Evolutionary conservation across 1,140 invertebrate genomes (phyloP).

Genomic region (Galendromus occidentalis): DNA sequence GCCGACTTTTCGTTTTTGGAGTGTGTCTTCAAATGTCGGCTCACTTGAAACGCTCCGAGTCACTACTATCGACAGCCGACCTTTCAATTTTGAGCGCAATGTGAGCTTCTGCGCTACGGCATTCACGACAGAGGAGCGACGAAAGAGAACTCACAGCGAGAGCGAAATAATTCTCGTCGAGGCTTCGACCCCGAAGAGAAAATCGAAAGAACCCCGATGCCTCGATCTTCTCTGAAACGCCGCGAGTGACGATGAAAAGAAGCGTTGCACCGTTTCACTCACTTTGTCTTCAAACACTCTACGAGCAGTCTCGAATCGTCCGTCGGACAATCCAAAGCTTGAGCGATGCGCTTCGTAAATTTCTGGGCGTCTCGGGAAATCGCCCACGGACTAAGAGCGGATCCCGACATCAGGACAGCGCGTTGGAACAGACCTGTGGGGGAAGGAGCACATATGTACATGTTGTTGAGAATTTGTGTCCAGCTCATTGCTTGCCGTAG

Average conservation of each 20-base stretch:
- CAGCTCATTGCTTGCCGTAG: too few species aligned
- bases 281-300: slow-evolving; percentile 41
- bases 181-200: not conserved
- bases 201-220: not conserved
- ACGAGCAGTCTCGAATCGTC: slow-evolving; percentile 36
- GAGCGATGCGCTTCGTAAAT: slow-evolving; percentile 63
- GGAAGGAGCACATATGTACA: not conserved
- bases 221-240: not conserved
- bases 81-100: too few species aligned
- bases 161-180: not conserved
- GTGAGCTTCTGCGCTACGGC: too few species aligned
- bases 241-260: too few species aligned
- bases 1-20: too few species aligned
- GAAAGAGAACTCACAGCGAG: not conserved
- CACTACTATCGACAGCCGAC: too few species aligned
- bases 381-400: slow-evolving; percentile 24
- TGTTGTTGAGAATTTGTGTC: too few species aligned
- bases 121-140: too few species aligned
- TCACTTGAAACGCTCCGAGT: too few species aligned
- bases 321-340: slow-evolving; percentile 53
- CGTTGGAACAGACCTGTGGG: slow-evolving; percentile 23
- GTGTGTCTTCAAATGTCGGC: too few species aligned
- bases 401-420: slow-evolving; percentile 26
- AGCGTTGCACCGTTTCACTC: not conserved
- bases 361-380: slow-evolving; percentile 30